Evolutionary conservation across 2,888 invertebrate genomes (phyloP), one percentile per base, ranked within the genome.

Genomic region (Axea sp.): DNA sequence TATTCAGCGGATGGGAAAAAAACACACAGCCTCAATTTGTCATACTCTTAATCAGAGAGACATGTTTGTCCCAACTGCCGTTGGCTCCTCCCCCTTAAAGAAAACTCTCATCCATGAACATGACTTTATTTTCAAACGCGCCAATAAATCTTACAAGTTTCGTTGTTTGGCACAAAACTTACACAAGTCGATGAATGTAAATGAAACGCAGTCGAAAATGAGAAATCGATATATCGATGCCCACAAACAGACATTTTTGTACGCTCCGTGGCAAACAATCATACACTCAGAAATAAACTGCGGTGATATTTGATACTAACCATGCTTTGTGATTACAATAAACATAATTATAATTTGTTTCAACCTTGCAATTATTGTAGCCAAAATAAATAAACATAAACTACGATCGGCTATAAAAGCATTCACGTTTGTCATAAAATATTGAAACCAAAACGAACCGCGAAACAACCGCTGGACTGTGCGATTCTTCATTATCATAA

Each of bases 71-170:
- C 19, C 30, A 19, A 37, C 17, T 6, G 41, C 19, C 26, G 24
- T 33, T 51, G 24, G 1, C 35, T n/a, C 5, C 3, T 7, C 9
- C 5, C 8, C 22, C 4, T 19, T 19, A 24, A 1, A 3, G 8
- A 30, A 49, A 49, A 62, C 41, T 14, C 39, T 53, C 51, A 65
- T 65, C 35, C 65, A 65, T 55, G 65, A 65, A 45, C 65, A 65
- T 65, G 65, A 55, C 65, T 45, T 33, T 43, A 30, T 55, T 55
- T 55, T 37, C 22, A 37, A 55, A 55, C 24, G 53, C 41, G 35
- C n/a, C 65, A 8, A 65, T 65, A 65, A 55, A 65, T 55, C 45
- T 2, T 28, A 26, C 45, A 55, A 65, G 45, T 65, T 55, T 47
- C 7, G 65, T 55, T 55, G 37, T 53, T 55, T 45, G 53, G 45